Conservation (phyloP, 2,888 invertebrate genomes). For the Nomada goodeniana region DNA sequence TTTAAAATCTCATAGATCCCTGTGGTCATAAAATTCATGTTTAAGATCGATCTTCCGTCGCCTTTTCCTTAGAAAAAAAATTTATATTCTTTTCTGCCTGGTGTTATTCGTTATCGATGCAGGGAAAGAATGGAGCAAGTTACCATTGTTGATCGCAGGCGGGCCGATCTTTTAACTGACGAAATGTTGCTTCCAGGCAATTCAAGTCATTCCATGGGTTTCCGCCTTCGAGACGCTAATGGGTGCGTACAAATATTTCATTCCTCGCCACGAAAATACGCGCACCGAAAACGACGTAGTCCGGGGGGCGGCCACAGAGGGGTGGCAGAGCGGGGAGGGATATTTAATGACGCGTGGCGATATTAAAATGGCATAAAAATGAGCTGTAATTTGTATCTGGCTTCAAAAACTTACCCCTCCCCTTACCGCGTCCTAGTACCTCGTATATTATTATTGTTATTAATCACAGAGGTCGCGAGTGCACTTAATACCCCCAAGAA, state of each 20-base stretch:
- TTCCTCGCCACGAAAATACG: conserved; percentile 66
- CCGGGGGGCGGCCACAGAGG: conserved; percentile 18
- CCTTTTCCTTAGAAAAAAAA: background rate
- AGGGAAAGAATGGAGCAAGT: background rate
- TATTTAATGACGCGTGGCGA: conserved; percentile 84
- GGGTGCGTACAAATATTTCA: conserved; percentile 76
- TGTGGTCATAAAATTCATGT: too few species aligned
- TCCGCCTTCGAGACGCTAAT: conserved; percentile 74
- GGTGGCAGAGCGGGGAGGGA: conserved; percentile 72
- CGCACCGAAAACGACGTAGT: conserved; percentile 45
- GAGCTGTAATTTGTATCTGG: conserved; percentile 84
- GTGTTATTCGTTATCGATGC: background rate
- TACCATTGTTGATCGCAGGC: conserved; percentile 34
- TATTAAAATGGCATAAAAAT: conserved; percentile 85
- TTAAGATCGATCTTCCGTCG: background rate
- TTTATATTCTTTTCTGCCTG: too few species aligned
- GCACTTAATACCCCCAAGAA: conserved; percentile 81
- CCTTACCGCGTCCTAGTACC: conserved; percentile 59
- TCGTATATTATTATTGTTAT: conserved; percentile 80
- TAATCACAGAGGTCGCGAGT: conserved; percentile 80
- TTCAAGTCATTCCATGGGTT: conserved; percentile 64
- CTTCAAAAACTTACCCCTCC: conserved; percentile 78
- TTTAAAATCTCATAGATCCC: too few species aligned
- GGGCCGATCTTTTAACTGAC: conserved; percentile 62
- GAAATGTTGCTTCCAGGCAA: conserved; percentile 65